Percentiles rank a stretch among this genome's conserved stretches.
Conservation (phyloP, 2,113 vertebrate species). For the Apodemus speciosus region DNA sequence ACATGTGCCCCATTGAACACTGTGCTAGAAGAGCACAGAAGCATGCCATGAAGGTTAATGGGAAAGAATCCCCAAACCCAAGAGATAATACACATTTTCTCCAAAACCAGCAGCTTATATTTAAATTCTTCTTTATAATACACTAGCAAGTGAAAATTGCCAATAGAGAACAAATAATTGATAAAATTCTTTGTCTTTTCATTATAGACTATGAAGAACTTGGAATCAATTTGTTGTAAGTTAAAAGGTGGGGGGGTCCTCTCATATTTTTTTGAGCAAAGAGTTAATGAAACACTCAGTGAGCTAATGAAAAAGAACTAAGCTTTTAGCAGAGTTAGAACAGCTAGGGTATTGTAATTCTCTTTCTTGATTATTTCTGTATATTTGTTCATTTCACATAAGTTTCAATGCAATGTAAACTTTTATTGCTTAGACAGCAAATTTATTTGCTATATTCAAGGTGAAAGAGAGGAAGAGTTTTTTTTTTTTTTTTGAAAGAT, state of each 20-base stretch:
- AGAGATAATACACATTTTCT: background rate
- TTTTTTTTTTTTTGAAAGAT: background rate
- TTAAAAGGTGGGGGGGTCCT: background rate
- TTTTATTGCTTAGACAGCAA: background rate
- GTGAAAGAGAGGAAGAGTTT: background rate
- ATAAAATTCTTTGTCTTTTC: background rate
- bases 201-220: background rate
- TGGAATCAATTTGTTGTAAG: background rate
- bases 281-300: background rate
- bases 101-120: background rate
- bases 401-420: background rate
- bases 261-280: conserved; percentile 32
- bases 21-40: background rate
- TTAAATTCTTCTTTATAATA: conserved; percentile 3
- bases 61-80: background rate
- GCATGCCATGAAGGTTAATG: background rate
- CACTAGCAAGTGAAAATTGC: conserved; percentile 8
- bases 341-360: background rate
- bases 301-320: background rate
- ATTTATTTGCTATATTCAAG: background rate
- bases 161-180: background rate
- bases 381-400: background rate
- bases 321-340: background rate
- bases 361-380: background rate
- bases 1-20: background rate